These are phyloP conservation scores for Atethmia centrago DNA, from an alignment of 2,888 invertebrate species.

Conservation along the genomic window DNA sequence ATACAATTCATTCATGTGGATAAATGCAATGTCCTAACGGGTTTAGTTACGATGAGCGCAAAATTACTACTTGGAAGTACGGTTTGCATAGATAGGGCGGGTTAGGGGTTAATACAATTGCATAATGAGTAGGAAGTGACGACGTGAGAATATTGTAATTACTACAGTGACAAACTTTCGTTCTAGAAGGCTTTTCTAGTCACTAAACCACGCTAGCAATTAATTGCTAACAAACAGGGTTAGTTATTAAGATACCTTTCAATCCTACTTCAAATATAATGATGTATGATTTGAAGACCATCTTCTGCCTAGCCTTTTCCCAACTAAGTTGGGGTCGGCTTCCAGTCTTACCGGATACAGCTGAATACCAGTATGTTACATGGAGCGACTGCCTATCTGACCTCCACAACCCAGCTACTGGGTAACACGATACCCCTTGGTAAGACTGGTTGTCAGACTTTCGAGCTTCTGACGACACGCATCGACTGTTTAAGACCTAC, in stretches of 20 bases:
- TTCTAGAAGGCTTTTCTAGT: neutral
- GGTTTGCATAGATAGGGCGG: slow-evolving; percentile 42
- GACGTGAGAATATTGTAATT: neutral
- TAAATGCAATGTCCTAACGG: slow-evolving; percentile 47
- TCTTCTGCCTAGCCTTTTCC: too few relatives aligned
- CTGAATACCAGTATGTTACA: too few relatives aligned
- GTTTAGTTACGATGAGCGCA: slow-evolving; percentile 37
- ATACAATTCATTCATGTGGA: slow-evolving; percentile 49
- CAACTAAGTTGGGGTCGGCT: too few relatives aligned
- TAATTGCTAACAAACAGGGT: neutral
- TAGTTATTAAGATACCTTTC: neutral
- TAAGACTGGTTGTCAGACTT: too few relatives aligned
- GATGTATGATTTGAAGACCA: neutral
- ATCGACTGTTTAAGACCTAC: too few relatives aligned
- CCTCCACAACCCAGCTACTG: too few relatives aligned
- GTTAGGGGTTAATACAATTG: slow-evolving; percentile 45
- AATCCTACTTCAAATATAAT: neutral
- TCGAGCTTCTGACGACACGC: too few relatives aligned
- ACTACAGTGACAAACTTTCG: neutral
- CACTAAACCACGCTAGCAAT: neutral
- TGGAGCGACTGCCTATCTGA: too few relatives aligned
- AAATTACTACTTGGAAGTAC: slow-evolving; percentile 36
- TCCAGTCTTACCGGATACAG: too few relatives aligned
- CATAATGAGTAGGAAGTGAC: slow-evolving; percentile 24
- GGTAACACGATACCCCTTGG: too few relatives aligned